Conservation (phyloP, 2,797 vertebrate genomes). For the Otolemur crassicaudatus region DNA sequence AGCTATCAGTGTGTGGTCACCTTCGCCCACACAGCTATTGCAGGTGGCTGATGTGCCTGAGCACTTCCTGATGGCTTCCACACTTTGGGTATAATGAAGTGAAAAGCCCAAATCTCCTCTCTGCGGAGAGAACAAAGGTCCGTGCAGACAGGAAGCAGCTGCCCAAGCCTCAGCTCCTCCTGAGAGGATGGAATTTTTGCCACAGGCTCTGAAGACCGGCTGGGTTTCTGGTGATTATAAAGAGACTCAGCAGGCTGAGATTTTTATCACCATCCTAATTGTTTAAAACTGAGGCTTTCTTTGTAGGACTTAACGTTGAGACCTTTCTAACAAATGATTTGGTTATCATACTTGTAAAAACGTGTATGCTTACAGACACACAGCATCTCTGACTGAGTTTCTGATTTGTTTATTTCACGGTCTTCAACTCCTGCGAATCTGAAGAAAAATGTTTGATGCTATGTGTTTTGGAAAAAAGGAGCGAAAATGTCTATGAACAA, state of each 20-base stretch:
- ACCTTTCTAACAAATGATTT: not conserved
- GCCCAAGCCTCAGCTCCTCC: not conserved
- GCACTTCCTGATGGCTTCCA: not conserved
- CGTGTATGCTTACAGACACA: not conserved
- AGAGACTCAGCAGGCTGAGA: not conserved
- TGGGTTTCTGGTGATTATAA: not conserved
- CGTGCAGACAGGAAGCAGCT: not conserved
- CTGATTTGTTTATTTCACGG: not conserved
- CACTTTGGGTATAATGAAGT: not conserved
- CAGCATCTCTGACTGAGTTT: not conserved
- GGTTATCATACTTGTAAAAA: not conserved
- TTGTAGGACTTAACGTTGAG: not conserved
- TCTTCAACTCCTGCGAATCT: not conserved
- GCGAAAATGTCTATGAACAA: constrained; percentile 46
- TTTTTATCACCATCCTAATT: not conserved
- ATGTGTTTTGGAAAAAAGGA: not conserved
- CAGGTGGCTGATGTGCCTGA: rapidly evolving
- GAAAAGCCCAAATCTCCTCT: not conserved
- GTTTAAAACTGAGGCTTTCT: not conserved
- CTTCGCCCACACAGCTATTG: not conserved
- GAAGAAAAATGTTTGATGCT: not conserved
- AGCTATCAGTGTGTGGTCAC: not conserved
- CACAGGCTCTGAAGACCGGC: not conserved
- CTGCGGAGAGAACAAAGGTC: not conserved
- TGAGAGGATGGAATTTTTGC: not conserved